These are phyloP conservation scores for Centroberyx gerrardi DNA, from an alignment of 2,797 vertebrate species.

Conservation along the genomic window DNA sequence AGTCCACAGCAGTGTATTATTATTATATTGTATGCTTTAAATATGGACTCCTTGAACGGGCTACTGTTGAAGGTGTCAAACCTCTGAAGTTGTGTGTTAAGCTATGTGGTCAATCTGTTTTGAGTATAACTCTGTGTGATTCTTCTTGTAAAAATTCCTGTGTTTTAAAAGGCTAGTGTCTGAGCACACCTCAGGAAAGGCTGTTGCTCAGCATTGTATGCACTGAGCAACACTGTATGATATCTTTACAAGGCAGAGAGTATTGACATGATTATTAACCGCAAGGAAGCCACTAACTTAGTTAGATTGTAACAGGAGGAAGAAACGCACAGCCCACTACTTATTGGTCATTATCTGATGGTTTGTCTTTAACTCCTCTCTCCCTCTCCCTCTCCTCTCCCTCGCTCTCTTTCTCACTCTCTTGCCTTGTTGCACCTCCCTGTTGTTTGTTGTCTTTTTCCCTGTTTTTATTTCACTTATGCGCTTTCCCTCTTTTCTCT, in stretches of 20 bases:
- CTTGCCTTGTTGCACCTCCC: conserved; percentile 5
- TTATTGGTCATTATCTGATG: conserved; percentile 26
- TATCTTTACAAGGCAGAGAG: conserved; percentile 4
- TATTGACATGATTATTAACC: conserved; percentile 36
- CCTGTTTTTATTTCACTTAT: conserved; percentile 27
- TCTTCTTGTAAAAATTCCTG: conserved; percentile 58
- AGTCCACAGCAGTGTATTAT: conserved; percentile 4
- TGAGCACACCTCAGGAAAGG: conserved; percentile 24
- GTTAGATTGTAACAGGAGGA: conserved; percentile 18
- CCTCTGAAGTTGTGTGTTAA: conserved; percentile 14
- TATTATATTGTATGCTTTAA: conserved; percentile 28
- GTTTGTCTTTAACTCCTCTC: conserved; percentile 25
- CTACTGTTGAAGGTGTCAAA: conserved; percentile 28
- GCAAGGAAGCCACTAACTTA: conserved; percentile 13
- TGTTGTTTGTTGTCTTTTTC: not conserved
- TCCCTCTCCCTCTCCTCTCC: not conserved
- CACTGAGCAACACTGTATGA: not conserved
- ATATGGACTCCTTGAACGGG: conserved; percentile 21
- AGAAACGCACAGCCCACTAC: conserved; percentile 10
- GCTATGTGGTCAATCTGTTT: conserved; percentile 45
- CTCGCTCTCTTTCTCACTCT: not conserved
- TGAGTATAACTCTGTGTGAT: conserved; percentile 30
- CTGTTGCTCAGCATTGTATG: conserved; percentile 9
- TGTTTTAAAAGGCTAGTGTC: conserved; percentile 21
- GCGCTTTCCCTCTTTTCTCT: not conserved